These are phyloP conservation scores for Pyrochroa serraticornis DNA, from an alignment of 2,888 invertebrate genomes.

Conservation along the genomic window DNA sequence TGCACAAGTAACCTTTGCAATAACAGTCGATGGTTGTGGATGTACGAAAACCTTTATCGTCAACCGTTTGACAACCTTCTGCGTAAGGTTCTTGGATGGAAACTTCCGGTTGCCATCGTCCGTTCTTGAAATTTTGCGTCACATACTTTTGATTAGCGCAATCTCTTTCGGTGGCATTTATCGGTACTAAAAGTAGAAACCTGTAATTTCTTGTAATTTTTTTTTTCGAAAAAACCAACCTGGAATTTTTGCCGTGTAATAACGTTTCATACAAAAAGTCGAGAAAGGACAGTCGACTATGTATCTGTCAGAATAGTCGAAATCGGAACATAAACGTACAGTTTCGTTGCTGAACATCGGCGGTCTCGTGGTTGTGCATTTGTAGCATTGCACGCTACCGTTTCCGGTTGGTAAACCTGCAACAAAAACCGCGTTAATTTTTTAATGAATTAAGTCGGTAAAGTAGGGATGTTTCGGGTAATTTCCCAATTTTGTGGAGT, in stretches of 20 bases:
- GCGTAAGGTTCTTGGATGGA: constrained; percentile 73
- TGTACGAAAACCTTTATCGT: constrained; percentile 68
- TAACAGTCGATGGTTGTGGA: constrained; percentile 75
- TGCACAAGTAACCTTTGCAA: constrained; percentile 77
- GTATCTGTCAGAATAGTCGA: constrained; percentile 73
- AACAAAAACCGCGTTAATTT: constrained; percentile 22
- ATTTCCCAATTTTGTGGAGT: too few species aligned
- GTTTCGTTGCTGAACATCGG: constrained; percentile 65
- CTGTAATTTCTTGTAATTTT: neutral
- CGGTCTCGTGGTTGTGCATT: constrained; percentile 71
- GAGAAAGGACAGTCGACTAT: constrained; percentile 80
- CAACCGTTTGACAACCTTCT: constrained; percentile 70
- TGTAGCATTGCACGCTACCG: constrained; percentile 69
- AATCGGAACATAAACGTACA: constrained; percentile 75
- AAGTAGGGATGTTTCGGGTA: too few species aligned
- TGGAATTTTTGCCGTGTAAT: constrained; percentile 70
- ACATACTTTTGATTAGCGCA: constrained; percentile 77
- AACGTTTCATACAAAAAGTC: constrained; percentile 82
- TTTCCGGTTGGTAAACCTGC: constrained; percentile 49
- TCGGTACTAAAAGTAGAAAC: constrained; percentile 30
- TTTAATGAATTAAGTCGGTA: too few species aligned
- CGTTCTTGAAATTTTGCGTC: constrained; percentile 66
- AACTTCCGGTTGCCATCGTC: constrained; percentile 69
- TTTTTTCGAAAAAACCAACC: constrained; percentile 58
- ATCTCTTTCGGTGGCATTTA: constrained; percentile 66